These are phyloP conservation scores for Bhutanitis thaidina DNA, from an alignment of 2,888 invertebrate species.

Conservation along the genomic window DNA sequence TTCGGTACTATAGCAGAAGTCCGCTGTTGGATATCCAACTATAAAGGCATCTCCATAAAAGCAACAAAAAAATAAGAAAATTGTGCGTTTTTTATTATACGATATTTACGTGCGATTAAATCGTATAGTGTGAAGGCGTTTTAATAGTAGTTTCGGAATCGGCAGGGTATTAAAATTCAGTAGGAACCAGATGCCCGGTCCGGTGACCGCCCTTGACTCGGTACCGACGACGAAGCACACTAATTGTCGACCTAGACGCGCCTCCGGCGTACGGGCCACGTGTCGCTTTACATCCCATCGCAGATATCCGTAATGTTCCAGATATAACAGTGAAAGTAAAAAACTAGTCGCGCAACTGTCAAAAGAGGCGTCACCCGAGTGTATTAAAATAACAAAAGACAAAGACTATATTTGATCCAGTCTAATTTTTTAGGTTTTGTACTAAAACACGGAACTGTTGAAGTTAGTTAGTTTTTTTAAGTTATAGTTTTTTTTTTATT, in stretches of 20 bases:
- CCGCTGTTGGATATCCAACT: no score
- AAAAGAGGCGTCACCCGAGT: background rate
- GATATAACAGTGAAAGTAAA: slow-evolving; percentile 46
- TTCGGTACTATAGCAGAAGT: no score
- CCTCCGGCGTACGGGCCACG: slow-evolving; percentile 28
- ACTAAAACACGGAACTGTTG: no score
- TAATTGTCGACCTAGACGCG: slow-evolving; percentile 32
- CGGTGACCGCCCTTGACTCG: slow-evolving; percentile 69
- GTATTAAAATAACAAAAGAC: no score
- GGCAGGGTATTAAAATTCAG: slow-evolving; percentile 57
- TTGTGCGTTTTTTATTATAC: background rate
- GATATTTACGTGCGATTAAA: background rate
- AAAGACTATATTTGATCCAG: no score
- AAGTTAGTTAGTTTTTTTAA: no score
- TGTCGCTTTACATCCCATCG: slow-evolving; percentile 27
- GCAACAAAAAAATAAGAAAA: background rate
- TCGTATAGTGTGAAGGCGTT: background rate
- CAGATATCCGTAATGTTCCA: slow-evolving; percentile 30
- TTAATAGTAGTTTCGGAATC: slow-evolving; percentile 43
- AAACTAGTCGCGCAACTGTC: background rate
- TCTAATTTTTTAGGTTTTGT: no score
- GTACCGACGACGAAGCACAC: slow-evolving; percentile 31
- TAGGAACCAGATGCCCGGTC: slow-evolving; percentile 57
- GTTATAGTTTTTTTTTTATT: no score
- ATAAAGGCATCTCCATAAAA: no score